phyloP scores from a whole-genome alignment of 2,797 vertebrate species.

The Apodemus agrarius region DNA sequence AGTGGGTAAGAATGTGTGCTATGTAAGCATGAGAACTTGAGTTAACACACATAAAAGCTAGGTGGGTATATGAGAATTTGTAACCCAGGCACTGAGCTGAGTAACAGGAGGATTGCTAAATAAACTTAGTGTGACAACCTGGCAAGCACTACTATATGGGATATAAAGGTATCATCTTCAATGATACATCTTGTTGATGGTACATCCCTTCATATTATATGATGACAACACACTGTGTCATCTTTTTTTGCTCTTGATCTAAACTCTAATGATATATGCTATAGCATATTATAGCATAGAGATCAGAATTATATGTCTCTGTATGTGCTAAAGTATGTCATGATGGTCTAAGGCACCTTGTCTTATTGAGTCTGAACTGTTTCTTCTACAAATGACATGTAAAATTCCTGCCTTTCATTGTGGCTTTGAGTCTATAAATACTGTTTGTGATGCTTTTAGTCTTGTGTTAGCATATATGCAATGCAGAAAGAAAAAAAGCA shows the following conservation, averaged over 20 bases:
- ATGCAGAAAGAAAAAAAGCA: background rate
- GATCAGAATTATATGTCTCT: background rate
- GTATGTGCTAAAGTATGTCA: background rate
- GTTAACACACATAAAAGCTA: background rate
- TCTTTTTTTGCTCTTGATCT: background rate
- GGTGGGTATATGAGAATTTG: background rate
- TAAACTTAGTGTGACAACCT: background rate
- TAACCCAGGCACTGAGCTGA: background rate
- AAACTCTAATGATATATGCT: background rate
- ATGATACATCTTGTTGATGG: background rate
- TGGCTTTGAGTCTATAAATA: background rate
- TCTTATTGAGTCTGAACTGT: background rate
- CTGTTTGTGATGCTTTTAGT: background rate
- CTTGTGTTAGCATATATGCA: background rate
- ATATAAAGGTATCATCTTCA: background rate
- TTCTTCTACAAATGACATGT: background rate
- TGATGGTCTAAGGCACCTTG: background rate
- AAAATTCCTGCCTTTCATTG: background rate
- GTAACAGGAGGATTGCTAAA: background rate
- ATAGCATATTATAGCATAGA: background rate
- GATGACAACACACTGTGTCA: background rate
- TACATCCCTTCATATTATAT: background rate
- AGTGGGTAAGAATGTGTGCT: background rate
- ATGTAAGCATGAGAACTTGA: background rate
- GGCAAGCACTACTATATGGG: background rate